Percentiles rank a stretch among this genome's conserved stretches.
Evolutionary conservation across 2,797 vertebrate genomes (phyloP).

Genomic region (Sphenopsis melanotis): DNA sequence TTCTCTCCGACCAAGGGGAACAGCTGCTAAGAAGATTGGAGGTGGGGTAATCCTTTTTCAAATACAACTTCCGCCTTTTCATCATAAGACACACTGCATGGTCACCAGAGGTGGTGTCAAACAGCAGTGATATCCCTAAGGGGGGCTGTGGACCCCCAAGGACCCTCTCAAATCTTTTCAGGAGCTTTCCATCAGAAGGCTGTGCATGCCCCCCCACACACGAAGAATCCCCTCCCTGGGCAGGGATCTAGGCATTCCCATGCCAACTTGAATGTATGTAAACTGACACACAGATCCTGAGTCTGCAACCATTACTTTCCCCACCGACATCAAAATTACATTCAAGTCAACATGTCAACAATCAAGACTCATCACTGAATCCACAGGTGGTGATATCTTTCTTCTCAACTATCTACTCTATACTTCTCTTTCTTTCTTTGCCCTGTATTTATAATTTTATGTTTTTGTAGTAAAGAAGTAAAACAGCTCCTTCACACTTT

Average conservation of each 20-base stretch:
- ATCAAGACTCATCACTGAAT: rapidly evolving
- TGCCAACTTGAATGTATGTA: background rate
- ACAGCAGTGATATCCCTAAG: background rate
- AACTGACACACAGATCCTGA: background rate
- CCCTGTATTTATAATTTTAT: background rate
- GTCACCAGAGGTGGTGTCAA: background rate
- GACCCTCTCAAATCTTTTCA: rapidly evolving
- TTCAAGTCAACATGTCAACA: background rate
- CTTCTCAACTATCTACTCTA: background rate
- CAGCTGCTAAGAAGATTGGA: rapidly evolving
- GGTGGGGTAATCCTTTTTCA: rapidly evolving
- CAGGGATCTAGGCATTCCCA: too few species aligned
- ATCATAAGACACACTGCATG: background rate
- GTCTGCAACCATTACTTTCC: background rate
- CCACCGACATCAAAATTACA: background rate
- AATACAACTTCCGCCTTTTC: background rate
- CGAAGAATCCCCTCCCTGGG: background rate
- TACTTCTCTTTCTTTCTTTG: background rate
- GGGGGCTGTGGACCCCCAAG: background rate
- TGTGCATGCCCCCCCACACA: background rate
- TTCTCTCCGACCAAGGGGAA: background rate
- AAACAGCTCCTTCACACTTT: background rate
- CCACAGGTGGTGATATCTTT: background rate
- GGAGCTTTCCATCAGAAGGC: background rate
- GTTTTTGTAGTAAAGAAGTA: background rate